Base-by-base conservation (phyloP, 2,888 invertebrate species). In the Branchellion lobata region DNA sequence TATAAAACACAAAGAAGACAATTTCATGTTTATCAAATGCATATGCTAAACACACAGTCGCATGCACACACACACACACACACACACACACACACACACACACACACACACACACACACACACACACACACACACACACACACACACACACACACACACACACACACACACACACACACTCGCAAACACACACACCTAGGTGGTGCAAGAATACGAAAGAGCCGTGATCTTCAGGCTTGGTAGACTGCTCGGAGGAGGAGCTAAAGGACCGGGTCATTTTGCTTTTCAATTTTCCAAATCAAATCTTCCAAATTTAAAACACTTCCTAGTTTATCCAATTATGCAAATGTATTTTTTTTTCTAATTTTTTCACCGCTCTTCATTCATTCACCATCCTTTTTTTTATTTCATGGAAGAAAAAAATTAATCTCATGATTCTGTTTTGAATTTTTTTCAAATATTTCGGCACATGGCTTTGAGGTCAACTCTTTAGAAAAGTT, bases 221-320 rank as follows among this genome's bases (percentile, higher is more conserved):
- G 96, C 96, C 0, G 96, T 96, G 47, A 96, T 96, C 87, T 96
- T 96, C 87, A 91, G 96, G 74, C 89, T 96, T 80, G 96, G 96
- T 5, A 90, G 96, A 81, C 90, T 96, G 36, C 89, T 95, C 76
- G 92, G 94, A 0, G 96, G 96, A 27, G 95, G 95, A 27, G 94
- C 96, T 8, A 95, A 94, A 88, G 96, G 96, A 27, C 87, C 87
- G 83, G 86, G 86, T 86, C 82, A 77, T 11, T 21, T 40, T 57
- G 40, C 14, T 40, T 5, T 40, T 40, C n/a, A n/a, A n/a, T n/a
- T n/a, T n/a, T n/a, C 27, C 21, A 0, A 27, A 0, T 1, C 0
- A 24, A 27, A 24, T 21, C 27, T n/a, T 57, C 2, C 27, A 29
- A 29, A n/a, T 5, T 33, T 11, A 27, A 71, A 33, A 0, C 34